Percentiles rank a stretch among this genome's conserved stretches.
phyloP scores from a whole-genome alignment of 2,888 invertebrate species.

The Micoletzkya japonica region DNA sequence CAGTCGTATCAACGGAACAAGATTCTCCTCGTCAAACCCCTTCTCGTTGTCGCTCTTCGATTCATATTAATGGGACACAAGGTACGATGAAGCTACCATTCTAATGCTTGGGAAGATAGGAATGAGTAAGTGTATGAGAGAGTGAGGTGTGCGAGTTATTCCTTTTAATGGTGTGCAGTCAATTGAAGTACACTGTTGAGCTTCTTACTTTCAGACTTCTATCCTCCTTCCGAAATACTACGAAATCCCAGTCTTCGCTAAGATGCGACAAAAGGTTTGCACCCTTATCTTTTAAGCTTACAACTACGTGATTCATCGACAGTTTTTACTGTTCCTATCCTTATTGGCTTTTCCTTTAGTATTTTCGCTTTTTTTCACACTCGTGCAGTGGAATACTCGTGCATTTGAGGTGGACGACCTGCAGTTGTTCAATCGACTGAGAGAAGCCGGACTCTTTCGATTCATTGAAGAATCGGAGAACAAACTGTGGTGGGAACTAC shows the following conservation, averaged over 20 bases:
- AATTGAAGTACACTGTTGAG: too few relatives aligned
- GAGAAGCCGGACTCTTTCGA: not conserved
- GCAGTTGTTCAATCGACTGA: not conserved
- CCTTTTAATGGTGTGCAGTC: too few relatives aligned
- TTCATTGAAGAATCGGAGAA: constrained; percentile 9
- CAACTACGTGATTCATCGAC: too few relatives aligned
- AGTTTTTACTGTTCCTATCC: too few relatives aligned
- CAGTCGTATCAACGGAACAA: constrained; percentile 7
- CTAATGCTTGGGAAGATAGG: too few relatives aligned
- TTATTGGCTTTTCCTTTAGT: not conserved
- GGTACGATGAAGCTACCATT: not conserved
- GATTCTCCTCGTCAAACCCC: constrained; percentile 6
- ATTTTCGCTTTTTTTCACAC: not conserved
- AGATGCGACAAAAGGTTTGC: constrained; percentile 17
- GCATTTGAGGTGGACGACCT: constrained; percentile 11
- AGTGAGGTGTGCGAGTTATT: too few relatives aligned
- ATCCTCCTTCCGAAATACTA: constrained; percentile 21
- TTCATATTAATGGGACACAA: constrained; percentile 23
- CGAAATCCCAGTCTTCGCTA: constrained; percentile 10
- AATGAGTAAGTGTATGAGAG: too few relatives aligned
- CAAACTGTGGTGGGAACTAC: too few relatives aligned
- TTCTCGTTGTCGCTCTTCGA: constrained; percentile 4
- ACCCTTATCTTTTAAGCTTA: too few relatives aligned
- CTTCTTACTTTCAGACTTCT: too few relatives aligned
- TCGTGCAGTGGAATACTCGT: not conserved